phyloP scores from a whole-genome alignment of 2,888 invertebrate genomes.

The Cyclophora punctaria region DNA sequence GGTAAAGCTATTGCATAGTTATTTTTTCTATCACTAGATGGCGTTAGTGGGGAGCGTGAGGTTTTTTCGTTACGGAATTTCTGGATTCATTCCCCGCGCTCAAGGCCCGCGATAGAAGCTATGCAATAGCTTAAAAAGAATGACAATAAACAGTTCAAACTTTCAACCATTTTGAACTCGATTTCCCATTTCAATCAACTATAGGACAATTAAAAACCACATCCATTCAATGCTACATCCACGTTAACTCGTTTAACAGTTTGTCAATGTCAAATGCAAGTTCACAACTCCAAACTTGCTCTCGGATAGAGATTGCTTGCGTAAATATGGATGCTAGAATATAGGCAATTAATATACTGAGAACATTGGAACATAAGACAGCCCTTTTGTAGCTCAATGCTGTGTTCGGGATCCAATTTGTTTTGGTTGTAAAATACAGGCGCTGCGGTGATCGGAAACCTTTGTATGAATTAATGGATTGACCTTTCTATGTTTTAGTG shows the following conservation, averaged over 20 bases:
- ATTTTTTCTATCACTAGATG: too few relatives aligned
- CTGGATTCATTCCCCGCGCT: too few relatives aligned
- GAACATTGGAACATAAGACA: too few relatives aligned
- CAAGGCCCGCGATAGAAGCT: too few relatives aligned
- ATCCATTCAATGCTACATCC: neutral
- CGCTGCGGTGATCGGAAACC: too few relatives aligned
- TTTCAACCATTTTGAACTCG: neutral
- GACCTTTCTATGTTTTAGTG: too few relatives aligned
- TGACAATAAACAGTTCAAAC: neutral
- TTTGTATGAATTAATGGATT: too few relatives aligned
- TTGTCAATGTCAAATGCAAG: slow-evolving; percentile 31
- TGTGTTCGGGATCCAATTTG: neutral
- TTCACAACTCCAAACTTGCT: slow-evolving; percentile 15
- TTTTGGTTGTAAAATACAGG: neutral
- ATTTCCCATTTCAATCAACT: neutral
- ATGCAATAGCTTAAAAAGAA: too few relatives aligned
- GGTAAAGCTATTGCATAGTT: too few relatives aligned
- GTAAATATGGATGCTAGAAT: slow-evolving; percentile 18
- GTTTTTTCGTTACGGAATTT: too few relatives aligned
- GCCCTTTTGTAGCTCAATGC: neutral
- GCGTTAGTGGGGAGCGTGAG: too few relatives aligned
- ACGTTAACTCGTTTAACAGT: slow-evolving; percentile 15
- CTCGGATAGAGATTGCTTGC: slow-evolving; percentile 13
- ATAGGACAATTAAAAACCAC: neutral
- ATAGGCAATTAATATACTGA: slow-evolving; percentile 1